These are phyloP conservation scores for Pammene aurita DNA, from an alignment of 2,888 invertebrate genomes.

Conservation along the genomic window DNA sequence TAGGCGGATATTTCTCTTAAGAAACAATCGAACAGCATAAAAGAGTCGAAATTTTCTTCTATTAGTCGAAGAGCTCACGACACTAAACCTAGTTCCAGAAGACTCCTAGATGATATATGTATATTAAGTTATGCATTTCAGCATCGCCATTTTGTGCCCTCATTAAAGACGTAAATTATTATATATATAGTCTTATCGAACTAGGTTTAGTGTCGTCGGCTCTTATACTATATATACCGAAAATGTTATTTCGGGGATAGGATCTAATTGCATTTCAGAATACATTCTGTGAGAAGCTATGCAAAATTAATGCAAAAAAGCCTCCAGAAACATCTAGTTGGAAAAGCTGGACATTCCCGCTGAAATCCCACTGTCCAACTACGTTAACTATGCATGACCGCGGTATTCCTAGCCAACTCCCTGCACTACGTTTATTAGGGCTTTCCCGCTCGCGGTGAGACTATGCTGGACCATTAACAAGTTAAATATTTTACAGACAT, in stretches of 20 bases:
- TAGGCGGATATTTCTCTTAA: too few species aligned
- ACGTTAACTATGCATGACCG: conserved; percentile 41
- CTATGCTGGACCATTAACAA: conserved; percentile 26
- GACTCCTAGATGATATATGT: too few species aligned
- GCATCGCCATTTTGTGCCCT: too few species aligned
- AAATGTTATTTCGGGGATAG: neutral
- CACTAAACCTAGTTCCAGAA: too few species aligned
- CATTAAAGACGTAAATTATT: too few species aligned
- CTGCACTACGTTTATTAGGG: conserved; percentile 36
- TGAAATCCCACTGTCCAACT: conserved; percentile 34
- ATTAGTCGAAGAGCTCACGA: too few species aligned
- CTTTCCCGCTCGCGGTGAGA: conserved; percentile 24
- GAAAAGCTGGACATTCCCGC: conserved; percentile 35
- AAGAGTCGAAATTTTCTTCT: too few species aligned
- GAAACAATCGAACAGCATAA: too few species aligned
- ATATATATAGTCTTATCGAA: too few species aligned
- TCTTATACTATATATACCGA: too few species aligned
- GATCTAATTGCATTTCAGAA: neutral
- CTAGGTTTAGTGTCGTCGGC: too few species aligned
- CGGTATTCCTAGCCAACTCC: conserved; percentile 37
- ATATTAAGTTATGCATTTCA: too few species aligned
- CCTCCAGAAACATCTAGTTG: conserved; percentile 18
- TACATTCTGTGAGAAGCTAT: neutral
- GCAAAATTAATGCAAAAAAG: conserved; percentile 11
- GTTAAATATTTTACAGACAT: conserved; percentile 12